Base-by-base conservation (phyloP, 1,140 invertebrate genomes). In the Oreohelix idahoensis region DNA sequence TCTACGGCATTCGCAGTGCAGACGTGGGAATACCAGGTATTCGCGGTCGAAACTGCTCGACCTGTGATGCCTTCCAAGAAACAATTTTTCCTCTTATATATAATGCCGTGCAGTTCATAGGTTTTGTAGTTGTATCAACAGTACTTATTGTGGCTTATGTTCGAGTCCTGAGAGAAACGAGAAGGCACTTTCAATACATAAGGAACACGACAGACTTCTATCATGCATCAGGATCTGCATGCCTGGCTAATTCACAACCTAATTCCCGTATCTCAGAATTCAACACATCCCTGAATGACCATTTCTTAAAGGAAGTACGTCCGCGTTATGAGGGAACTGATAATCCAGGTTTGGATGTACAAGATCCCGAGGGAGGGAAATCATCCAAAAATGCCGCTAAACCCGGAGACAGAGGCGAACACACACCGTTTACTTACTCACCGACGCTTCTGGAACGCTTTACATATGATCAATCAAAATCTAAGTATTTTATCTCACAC, bases 1-100 rank as follows among this genome's bases (percentile, higher is more conserved):
- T 85, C 8, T 85, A 63, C 42, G 84, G 84, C 15, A n/a, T 82
- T 17, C 79, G 76, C 23, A 77, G 73, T 29, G 45, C 36, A 13
- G 35, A 66, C 4, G 39, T 66, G 1, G 53, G 36, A 8, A n/a
- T 85, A 26, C 73, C 58, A 26, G 35, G n/a, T 35, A 17, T 85
- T 11, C 53, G 38, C 10, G 84, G 84, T 1, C 51, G 23, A 20
- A 20, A 58, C 53, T 58, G 53, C 23, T 2, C 26, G 26, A 58
- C 23, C 2, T 5, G 20, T n/a, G 53, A 58, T 58, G 4, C 10
- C 17, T 58, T 58, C 53, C 10, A n/a, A n/a, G 10, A 58, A 58
- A 58, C 53, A 4, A n/a, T 58, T 58, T 58, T 58, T 23, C 53
- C 53, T 15, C 26, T 58, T 2, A 4, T 58, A 2, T 23, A 58